phyloP scores from a whole-genome alignment of 2,113 vertebrate genomes.

The Peromyscus maniculatus region DNA sequence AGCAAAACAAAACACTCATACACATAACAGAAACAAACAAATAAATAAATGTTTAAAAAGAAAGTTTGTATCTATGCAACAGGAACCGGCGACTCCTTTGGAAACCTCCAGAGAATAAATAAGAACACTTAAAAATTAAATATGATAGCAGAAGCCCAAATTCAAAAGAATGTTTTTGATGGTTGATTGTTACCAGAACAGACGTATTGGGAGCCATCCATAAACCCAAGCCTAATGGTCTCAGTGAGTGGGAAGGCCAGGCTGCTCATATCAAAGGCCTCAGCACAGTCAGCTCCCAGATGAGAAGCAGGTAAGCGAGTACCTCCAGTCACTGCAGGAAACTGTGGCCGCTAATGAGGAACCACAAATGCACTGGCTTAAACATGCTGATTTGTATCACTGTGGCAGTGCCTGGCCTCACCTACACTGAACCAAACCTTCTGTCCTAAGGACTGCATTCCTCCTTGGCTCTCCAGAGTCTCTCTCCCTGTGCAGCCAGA shows the following conservation, averaged over 20 bases:
- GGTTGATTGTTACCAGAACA: not conserved
- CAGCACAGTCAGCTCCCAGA: no score
- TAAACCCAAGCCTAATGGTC: constrained; percentile 38
- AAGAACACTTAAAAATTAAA: not conserved
- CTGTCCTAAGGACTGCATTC: not conserved
- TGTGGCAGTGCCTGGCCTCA: not conserved
- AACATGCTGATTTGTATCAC: no score
- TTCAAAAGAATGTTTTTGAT: not conserved
- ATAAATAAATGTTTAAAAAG: not conserved
- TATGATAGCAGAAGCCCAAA: not conserved
- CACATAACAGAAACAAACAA: not conserved
- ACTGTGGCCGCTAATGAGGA: no score
- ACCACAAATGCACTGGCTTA: not conserved
- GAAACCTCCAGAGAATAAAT: not conserved
- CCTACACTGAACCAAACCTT: not conserved
- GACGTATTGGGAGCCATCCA: constrained; percentile 6
- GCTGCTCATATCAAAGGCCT: not conserved
- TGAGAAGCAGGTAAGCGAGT: not conserved
- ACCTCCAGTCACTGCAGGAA: not conserved
- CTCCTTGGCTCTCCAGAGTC: not conserved
- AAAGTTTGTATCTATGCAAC: not conserved
- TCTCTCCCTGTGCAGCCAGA: not conserved
- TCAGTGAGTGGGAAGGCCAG: no score
- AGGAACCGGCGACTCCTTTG: not conserved
- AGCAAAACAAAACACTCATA: not conserved